Evolutionary conservation across 2,797 vertebrate genomes (phyloP).

Genomic region (Thaleichthys pacificus): DNA sequence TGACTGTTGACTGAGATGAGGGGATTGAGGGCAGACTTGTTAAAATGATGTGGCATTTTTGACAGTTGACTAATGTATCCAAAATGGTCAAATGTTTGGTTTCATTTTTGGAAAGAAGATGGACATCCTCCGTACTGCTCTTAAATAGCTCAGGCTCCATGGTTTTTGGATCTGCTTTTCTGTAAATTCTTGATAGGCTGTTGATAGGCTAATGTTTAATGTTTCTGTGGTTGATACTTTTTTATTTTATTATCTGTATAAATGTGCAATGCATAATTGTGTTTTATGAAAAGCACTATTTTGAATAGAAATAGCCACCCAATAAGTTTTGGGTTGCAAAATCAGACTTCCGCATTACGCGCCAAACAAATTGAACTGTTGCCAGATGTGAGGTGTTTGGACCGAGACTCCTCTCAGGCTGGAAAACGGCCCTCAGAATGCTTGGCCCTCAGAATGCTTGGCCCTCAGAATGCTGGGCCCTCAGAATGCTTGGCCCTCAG

Average conservation of each 20-base stretch:
- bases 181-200: background rate
- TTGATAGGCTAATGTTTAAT: background rate
- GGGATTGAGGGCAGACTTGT: background rate
- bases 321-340: conserved; percentile 4
- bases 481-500: conserved; percentile 6
- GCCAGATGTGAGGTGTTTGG: conserved; percentile 9
- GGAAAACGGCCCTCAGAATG: background rate
- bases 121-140: background rate
- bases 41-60: background rate
- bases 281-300: background rate
- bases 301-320: background rate
- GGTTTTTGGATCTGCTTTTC: conserved; percentile 3
- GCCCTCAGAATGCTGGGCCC: too few species aligned
- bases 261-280: conserved; percentile 14
- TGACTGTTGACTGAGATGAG: conserved; percentile 33
- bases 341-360: conserved; percentile 10
- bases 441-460: background rate
- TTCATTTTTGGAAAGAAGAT: background rate
- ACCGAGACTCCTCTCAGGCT: too few species aligned
- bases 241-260: conserved; percentile 10
- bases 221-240: background rate
- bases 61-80: background rate
- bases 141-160: conserved; percentile 11
- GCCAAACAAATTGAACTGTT: conserved; percentile 20
- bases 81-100: background rate